Evolutionary conservation across 2,797 vertebrate genomes (phyloP).

Genomic region (Myripristis murdjan): DNA sequence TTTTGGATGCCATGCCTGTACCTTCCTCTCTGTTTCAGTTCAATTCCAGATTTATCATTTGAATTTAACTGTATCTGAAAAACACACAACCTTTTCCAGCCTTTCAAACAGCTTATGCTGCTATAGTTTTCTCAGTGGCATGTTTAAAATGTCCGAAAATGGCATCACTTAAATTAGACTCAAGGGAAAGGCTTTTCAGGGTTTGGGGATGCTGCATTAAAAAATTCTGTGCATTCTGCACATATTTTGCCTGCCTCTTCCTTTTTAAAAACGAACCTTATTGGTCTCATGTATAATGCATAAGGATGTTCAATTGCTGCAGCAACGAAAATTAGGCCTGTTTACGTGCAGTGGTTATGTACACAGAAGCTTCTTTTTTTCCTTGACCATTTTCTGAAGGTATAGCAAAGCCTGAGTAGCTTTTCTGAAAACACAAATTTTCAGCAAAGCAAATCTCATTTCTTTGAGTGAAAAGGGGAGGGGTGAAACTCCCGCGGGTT

Average conservation of each 20-base stretch:
- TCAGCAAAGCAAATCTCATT: conserved; percentile 83
- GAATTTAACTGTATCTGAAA: conserved; percentile 41
- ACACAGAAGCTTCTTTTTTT: conserved; percentile 71
- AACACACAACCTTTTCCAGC: conserved; percentile 49
- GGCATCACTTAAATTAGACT: conserved; percentile 81
- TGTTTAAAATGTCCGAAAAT: conserved; percentile 81
- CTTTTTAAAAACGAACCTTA: conserved; percentile 84
- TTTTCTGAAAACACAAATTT: conserved; percentile 86
- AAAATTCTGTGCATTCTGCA: conserved; percentile 80
- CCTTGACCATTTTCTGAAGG: conserved; percentile 76
- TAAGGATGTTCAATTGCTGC: conserved; percentile 82
- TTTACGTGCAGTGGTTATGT: conserved; percentile 81
- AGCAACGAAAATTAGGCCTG: conserved; percentile 83
- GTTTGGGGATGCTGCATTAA: conserved; percentile 79
- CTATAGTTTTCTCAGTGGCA: conserved; percentile 69
- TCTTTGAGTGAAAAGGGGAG: conserved; percentile 85
- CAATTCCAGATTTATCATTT: conserved; percentile 49
- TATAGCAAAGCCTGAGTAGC: conserved; percentile 76
- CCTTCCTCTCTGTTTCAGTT: conserved; percentile 32
- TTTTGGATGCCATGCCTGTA: conserved; percentile 41
- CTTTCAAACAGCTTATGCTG: conserved; percentile 54
- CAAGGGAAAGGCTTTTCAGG: conserved; percentile 76
- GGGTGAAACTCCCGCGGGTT: conserved; percentile 92
- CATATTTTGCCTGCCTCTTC: conserved; percentile 77
- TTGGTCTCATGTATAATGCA: conserved; percentile 88